A percentile compares a stretch with the other conserved stretches of the same genome.
phyloP scores from a whole-genome alignment of 2,113 vertebrate species.

The Cheirogaleus medius region DNA sequence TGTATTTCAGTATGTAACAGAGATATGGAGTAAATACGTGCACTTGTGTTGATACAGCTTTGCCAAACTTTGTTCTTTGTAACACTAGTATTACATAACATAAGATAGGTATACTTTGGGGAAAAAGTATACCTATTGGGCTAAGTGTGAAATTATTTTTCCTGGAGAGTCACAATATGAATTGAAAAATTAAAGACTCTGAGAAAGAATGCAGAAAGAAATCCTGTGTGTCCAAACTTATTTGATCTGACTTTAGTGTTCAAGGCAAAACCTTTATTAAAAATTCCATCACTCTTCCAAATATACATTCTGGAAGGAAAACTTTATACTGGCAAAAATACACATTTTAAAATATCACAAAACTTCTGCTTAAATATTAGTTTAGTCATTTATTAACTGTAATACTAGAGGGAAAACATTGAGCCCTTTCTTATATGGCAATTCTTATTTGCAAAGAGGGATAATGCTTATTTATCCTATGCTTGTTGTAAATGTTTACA shows the following conservation, averaged over 20 bases:
- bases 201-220: background rate
- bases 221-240: background rate
- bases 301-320: slow-evolving; percentile 6
- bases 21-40: background rate
- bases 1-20: background rate
- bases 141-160: slow-evolving; percentile 20
- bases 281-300: slow-evolving; percentile 17
- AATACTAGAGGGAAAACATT: background rate
- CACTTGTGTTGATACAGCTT: background rate
- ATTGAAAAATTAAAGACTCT: background rate
- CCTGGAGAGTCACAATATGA: background rate
- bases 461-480: background rate
- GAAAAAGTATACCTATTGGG: background rate
- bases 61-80: background rate
- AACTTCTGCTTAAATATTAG: background rate
- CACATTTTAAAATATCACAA: background rate
- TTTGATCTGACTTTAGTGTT: background rate
- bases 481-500: background rate
- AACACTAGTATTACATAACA: background rate
- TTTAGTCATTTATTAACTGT: background rate
- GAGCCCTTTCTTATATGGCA: background rate
- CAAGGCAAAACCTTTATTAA: background rate
- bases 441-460: background rate
- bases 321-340: background rate
- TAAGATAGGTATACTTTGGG: background rate